These are phyloP conservation scores for Hartigia nigra DNA, from an alignment of 2,888 invertebrate species.

Conservation along the genomic window DNA sequence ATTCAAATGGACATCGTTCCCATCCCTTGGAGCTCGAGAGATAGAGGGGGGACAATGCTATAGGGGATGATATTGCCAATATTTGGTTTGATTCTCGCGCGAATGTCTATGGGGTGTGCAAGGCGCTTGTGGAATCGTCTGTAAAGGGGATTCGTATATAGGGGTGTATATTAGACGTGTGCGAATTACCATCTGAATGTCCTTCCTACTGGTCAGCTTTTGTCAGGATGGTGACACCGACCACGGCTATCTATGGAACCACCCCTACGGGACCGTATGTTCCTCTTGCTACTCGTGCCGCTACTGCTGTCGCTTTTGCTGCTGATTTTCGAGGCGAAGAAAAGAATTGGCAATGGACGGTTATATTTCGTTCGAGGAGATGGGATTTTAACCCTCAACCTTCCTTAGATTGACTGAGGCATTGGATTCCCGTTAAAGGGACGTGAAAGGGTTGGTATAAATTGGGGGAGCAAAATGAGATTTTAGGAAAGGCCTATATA, in stretches of 20 bases:
- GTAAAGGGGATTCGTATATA: constrained; percentile 2
- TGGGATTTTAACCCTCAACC: background rate
- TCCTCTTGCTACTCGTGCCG: background rate
- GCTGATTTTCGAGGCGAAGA: background rate
- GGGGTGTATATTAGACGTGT: constrained; percentile 54
- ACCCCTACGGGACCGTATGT: constrained; percentile 8
- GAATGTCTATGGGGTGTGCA: constrained; percentile 38
- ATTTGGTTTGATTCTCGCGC: constrained; percentile 64
- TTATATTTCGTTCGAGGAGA: background rate
- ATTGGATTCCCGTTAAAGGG: background rate
- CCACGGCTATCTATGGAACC: background rate
- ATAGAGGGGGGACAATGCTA: constrained; percentile 43
- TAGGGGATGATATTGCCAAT: constrained; percentile 64
- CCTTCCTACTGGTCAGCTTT: constrained; percentile 47
- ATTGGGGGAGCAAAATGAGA: background rate
- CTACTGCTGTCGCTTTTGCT: background rate
- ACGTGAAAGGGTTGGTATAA: background rate
- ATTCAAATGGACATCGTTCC: constrained; percentile 54
- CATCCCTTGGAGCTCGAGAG: constrained; percentile 39
- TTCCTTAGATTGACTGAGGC: background rate
- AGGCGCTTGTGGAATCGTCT: background rate
- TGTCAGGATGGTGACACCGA: constrained; percentile 40
- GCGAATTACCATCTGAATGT: constrained; percentile 64
- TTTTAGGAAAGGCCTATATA: background rate
- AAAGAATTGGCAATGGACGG: background rate